Conservation (phyloP, 2,113 vertebrate genomes). For the Thalassarche chlororhynchos region DNA sequence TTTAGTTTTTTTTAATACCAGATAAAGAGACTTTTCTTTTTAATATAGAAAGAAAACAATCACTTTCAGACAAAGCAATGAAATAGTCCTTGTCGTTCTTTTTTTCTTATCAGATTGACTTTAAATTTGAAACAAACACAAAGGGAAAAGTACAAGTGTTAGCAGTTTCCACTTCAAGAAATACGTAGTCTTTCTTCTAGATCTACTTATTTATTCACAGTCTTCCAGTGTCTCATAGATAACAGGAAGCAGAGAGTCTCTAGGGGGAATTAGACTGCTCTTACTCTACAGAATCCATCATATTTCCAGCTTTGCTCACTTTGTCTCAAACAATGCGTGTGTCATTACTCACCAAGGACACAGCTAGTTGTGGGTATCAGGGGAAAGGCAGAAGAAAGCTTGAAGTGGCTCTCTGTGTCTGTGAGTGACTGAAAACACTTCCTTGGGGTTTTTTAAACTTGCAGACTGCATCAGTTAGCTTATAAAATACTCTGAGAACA, state of each 20-base stretch:
- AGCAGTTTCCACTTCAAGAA: not conserved
- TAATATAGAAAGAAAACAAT: not conserved
- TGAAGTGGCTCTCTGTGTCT: not conserved
- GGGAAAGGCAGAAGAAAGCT: not conserved
- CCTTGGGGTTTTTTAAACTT: not conserved
- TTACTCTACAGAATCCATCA: not conserved
- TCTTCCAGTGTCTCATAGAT: constrained; percentile 7
- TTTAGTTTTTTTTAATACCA: not conserved
- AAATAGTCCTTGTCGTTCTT: not conserved
- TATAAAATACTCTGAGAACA: not conserved
- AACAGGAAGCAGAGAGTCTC: not conserved
- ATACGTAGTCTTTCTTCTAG: not conserved
- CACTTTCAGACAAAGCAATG: not conserved
- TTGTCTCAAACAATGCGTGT: not conserved
- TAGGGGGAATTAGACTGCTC: not conserved
- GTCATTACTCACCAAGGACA: constrained; percentile 47
- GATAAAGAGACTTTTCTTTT: not conserved
- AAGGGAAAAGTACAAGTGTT: not conserved
- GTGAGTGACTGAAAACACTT: not conserved
- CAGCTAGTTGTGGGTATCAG: not conserved
- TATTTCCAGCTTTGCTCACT: constrained; percentile 33
- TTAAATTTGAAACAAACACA: not conserved
- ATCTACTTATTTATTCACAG: constrained; percentile 27
- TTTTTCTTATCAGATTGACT: not conserved
- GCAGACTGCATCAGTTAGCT: not conserved